Evolutionary conservation across 2,113 vertebrate species (phyloP), one percentile per base, ranked within the genome.

Genomic region (Dipodomys stephensi): DNA sequence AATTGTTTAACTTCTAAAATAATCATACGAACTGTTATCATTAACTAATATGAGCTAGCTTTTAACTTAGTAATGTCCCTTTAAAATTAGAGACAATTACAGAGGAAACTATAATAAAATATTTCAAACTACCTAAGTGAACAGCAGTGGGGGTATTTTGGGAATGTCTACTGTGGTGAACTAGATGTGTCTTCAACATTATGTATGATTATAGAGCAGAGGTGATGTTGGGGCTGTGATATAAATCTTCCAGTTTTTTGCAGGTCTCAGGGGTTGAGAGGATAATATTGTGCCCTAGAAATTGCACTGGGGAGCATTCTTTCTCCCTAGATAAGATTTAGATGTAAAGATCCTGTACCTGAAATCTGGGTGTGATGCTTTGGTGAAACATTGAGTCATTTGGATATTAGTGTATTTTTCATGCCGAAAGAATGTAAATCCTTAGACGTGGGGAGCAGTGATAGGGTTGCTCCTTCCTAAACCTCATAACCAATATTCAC

Each of bases 1-100:
- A 76, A 53, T 83, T 1, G 80, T 57, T 35, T 83, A 83, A 76
- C 25, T 87, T 83, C 78, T 77, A 84, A 53, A 39, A 88, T 73
- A 86, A 83, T 19, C 32, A 62, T 64, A 8, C 0, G 84, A 46
- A 69, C 27, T 71, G 1, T 53, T 81, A 90, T 72, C 68, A 11
- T 27, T 71, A 35, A 0, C 9, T 57, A 93, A 87, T 83, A 89
- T 77, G 68, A 62, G 39, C 39, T 82, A 18, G 30, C 77, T 90
- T 80, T 86, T 6, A 79, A 78, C 39, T 27, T 53, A 67, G 72
- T 57, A 85, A 57, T 60, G 12, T 11, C 35, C 13, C 32, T 84
- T 85, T 88, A 92, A 39, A 35, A 90, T 94, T 88, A 32, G 49
- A 2, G 64, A 68, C 73, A 92, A 89, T 78, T 20, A 73, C 9